These are phyloP conservation scores for Lonchura striata DNA, from an alignment of 2,113 vertebrate genomes.

Conservation along the genomic window DNA sequence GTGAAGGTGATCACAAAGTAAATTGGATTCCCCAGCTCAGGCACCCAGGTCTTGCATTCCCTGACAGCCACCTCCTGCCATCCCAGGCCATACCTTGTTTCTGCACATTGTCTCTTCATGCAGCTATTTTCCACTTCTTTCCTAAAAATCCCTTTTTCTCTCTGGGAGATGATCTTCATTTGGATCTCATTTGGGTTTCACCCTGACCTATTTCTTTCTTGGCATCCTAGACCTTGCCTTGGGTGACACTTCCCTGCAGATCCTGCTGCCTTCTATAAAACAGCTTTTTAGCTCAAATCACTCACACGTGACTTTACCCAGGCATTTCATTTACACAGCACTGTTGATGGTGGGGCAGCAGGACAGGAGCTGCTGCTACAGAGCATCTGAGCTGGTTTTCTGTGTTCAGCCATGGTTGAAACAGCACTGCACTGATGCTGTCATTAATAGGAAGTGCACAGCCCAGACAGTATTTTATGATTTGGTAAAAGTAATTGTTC, in stretches of 20 bases:
- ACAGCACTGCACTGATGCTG: not conserved
- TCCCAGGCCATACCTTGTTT: not conserved
- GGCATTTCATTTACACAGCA: not conserved
- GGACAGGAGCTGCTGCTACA: not conserved
- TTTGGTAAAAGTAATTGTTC: not conserved
- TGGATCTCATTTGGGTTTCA: not conserved
- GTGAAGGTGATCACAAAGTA: accelerated
- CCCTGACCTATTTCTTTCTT: not conserved
- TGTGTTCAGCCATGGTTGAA: not conserved
- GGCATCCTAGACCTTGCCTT: not conserved
- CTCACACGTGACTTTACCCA: not conserved
- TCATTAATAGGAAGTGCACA: not conserved
- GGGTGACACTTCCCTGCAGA: not conserved
- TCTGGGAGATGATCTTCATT: not conserved
- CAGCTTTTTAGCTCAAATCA: not conserved
- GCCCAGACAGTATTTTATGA: not conserved
- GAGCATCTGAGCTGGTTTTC: not conserved
- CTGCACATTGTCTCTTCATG: not conserved
- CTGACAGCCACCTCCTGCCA: not conserved
- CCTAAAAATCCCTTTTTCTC: not conserved
- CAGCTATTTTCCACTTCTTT: not conserved
- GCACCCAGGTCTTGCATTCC: not conserved
- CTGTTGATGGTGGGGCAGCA: not conserved
- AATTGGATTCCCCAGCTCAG: not conserved
- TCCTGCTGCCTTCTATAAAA: not conserved